Evolutionary conservation across 2,113 vertebrate species (phyloP), one percentile per base, ranked within the genome.

Genomic region (Pogona vitticeps): DNA sequence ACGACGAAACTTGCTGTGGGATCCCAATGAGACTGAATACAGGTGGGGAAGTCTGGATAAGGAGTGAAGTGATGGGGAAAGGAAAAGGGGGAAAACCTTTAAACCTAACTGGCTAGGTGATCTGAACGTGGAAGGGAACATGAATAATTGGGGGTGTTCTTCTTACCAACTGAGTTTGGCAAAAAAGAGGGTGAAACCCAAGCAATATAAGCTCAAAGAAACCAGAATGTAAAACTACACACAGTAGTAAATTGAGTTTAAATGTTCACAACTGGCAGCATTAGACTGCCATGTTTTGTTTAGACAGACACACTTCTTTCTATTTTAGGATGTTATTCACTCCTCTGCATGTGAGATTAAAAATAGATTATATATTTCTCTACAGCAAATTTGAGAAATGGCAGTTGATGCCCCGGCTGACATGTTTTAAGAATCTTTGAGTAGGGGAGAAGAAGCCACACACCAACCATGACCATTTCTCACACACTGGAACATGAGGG

Each of bases 281-380:
- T 82, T 82, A 67, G 75, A 76, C 84, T 77, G 52, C 17, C 76
- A 77, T 58, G 40, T 72, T 28, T 40, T 67, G 76, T 40, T 33
- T 28, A 56, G 33, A 79, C 14, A 73, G 75, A 83, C 40, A 65
- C 33, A 36, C 58, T 65, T 52, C 63, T 67, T 58, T 68, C 81
- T 72, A 75, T 75, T 83, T 86, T 46, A 61, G 78, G 70, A 76
- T 59, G 33, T 46, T 85, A 85, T 88, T 88, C 70, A 85, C 83
- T 61, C 59, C 61, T 81, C 6, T 26, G n/a, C 33, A 31, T 42
- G 61, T 72, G 52, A 59, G 15, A 58, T 80, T 88, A 76, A 75
- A 84, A 88, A 84, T 31, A 72, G 21, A 52, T 10, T 33, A n/a
- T 65, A 28, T 76, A 21, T 76, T 70, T 65, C 15, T 65, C 58